Percentiles rank a stretch among this genome's conserved stretches.
phyloP scores from a whole-genome alignment of 2,113 vertebrate genomes.

The Hippocampus guttulatus region DNA sequence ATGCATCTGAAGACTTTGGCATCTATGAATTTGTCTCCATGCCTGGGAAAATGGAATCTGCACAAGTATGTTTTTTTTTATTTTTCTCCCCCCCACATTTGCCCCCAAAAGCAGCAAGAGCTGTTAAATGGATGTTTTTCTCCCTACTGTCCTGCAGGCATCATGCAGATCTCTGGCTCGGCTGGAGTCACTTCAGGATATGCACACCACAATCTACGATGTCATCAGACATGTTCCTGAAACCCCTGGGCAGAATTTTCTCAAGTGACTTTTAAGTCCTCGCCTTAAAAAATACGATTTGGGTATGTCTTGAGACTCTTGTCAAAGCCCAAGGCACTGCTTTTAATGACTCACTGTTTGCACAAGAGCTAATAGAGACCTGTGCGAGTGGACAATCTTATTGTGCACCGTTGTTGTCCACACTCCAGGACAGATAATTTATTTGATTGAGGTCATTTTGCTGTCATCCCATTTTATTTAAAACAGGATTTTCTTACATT shows the following conservation, averaged over 20 bases:
- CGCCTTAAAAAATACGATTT: not conserved
- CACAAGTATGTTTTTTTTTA: conserved; percentile 70
- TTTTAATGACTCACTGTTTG: conserved; percentile 41
- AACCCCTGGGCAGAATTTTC: conserved; percentile 65
- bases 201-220: conserved; percentile 78
- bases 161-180: conserved; percentile 72
- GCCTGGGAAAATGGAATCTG: conserved; percentile 76
- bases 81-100: not conserved
- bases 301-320: conserved; percentile 39
- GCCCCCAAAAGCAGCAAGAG: not conserved
- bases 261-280: conserved; percentile 39
- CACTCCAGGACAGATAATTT: conserved; percentile 16
- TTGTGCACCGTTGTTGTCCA: conserved; percentile 50
- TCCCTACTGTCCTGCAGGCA: conserved; percentile 46
- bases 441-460: conserved; percentile 22
- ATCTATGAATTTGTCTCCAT: conserved; percentile 93
- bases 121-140: conserved; percentile 9
- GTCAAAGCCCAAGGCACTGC: conserved; percentile 18
- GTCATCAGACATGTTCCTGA: conserved; percentile 76
- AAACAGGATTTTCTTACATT: too few species aligned
- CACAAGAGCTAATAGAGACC: conserved; percentile 39
- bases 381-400: conserved; percentile 31
- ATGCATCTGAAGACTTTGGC: conserved; percentile 90
- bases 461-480: too few species aligned
- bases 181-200: conserved; percentile 67